phyloP scores from a whole-genome alignment of 92 coral and sea anemone species.

The Virgularia gustaviana region DNA sequence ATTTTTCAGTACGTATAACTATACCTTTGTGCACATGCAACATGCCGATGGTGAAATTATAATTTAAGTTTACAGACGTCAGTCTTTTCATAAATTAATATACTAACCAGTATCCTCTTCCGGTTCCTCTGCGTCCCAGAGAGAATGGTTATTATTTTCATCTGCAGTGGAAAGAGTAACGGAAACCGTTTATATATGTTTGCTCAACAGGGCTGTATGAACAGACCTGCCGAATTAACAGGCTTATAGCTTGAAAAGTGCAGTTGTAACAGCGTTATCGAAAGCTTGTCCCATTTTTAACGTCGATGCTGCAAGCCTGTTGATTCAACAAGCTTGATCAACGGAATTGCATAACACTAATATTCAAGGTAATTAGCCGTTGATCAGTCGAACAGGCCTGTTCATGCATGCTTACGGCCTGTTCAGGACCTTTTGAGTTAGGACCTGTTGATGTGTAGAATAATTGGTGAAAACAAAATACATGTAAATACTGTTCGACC shows the following conservation, averaged over 20 bases:
- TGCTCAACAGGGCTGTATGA: not conserved
- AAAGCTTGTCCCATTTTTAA: no score
- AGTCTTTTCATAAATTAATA: not conserved
- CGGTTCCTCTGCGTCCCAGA: conserved; percentile 4
- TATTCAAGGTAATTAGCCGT: no score
- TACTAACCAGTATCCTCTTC: conserved; percentile 27
- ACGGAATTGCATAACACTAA: no score
- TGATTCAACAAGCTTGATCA: no score
- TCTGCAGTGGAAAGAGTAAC: not conserved
- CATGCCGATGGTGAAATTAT: not conserved
- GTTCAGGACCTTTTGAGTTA: no score
- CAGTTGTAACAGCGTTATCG: not conserved
- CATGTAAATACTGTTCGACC: no score
- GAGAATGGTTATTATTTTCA: not conserved
- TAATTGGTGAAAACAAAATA: no score
- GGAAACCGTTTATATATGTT: not conserved
- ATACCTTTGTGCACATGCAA: not conserved
- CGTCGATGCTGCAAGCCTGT: no score
- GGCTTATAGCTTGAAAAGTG: not conserved
- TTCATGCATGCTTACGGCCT: no score
- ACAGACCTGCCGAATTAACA: not conserved
- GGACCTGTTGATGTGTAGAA: no score
- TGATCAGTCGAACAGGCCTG: no score
- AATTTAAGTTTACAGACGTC: not conserved
- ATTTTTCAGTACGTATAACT: no score